phyloP scores from a whole-genome alignment of 2,113 vertebrate genomes.

The Cepphus grylle region DNA sequence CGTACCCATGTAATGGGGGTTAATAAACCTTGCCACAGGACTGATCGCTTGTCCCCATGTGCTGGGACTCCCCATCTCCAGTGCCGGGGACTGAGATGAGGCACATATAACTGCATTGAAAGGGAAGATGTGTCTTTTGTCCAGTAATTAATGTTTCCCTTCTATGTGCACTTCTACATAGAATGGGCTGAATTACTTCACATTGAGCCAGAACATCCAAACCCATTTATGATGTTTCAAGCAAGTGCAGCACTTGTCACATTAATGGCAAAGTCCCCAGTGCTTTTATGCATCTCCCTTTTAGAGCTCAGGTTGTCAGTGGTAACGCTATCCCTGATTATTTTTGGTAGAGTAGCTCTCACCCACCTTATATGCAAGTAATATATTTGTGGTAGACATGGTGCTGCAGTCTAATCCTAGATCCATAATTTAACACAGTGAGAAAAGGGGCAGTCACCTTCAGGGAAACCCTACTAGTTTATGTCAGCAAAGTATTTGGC shows the following conservation, averaged over 20 bases:
- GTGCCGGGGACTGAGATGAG: not conserved
- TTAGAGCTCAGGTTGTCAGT: not conserved
- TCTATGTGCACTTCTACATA: not conserved
- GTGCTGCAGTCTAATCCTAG: not conserved
- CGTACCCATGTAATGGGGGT: fast-evolving
- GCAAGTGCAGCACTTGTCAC: not conserved
- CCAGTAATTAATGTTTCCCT: not conserved
- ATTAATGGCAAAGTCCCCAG: not conserved
- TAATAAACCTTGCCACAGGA: not conserved
- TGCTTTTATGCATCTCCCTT: not conserved
- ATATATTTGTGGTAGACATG: not conserved
- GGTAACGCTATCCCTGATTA: not conserved
- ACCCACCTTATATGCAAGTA: not conserved
- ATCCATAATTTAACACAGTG: not conserved
- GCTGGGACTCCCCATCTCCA: not conserved
- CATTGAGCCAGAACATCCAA: not conserved
- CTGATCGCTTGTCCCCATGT: not conserved
- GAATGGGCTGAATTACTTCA: not conserved
- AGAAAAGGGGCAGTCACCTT: not conserved
- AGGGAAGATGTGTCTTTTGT: not conserved
- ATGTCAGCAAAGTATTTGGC: not conserved
- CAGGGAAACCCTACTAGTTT: not conserved
- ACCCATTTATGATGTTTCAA: not conserved
- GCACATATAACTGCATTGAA: not conserved
- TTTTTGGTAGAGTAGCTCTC: conserved; percentile 20